Base-by-base conservation (phyloP, 2,888 invertebrate species). In the Glyphotaelius pellucidus region DNA sequence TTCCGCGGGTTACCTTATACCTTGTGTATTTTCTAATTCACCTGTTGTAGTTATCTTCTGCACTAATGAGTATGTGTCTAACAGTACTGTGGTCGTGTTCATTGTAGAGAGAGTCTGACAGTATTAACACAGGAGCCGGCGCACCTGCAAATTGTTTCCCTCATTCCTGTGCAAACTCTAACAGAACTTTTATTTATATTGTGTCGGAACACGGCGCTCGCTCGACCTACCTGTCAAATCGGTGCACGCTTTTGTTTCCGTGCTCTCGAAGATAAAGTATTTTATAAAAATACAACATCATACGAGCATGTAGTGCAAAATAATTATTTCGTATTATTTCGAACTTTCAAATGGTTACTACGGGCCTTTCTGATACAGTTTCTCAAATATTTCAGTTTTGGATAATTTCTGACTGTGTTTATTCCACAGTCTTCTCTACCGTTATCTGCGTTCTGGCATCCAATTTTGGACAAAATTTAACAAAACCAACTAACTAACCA, bases 111-210 rank as follows among this genome's bases (percentile, higher is more conserved):
- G 19, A 67, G 19, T 67, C 15, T 25, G 52, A 67, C 52, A 25
- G 52, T 67, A 67, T 67, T 19, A 25, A 19, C 14, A 67, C 52
- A 3, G 52, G 19, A 15, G 52, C 52, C 19, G 52, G 52, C 3
- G 52, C 52, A 67, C 52, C 52, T 67, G 52, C 52, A 67, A 81
- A 81, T 81, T 81, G 81, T 81, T 81, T 67, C 52, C 25, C 19
- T 67, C 25, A 67, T 67, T 67, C 0, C 52, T 67, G 25, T 25
- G 5, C 52, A 67, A 67, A 67, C 52, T 67, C 14, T 67, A 67
- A 19, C 52, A 14, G 19, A 67, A 67, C 52, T 67, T 67, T 67
- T 67, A 67, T 67, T 67, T 67, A 25, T 67, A 67, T 67, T 67
- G 52, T 67, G 52, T 47, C 14, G 47, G 47, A 47, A 47, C 47